These are phyloP conservation scores for Bubo scandiacus DNA, from an alignment of 2,113 vertebrate species.

Conservation along the genomic window DNA sequence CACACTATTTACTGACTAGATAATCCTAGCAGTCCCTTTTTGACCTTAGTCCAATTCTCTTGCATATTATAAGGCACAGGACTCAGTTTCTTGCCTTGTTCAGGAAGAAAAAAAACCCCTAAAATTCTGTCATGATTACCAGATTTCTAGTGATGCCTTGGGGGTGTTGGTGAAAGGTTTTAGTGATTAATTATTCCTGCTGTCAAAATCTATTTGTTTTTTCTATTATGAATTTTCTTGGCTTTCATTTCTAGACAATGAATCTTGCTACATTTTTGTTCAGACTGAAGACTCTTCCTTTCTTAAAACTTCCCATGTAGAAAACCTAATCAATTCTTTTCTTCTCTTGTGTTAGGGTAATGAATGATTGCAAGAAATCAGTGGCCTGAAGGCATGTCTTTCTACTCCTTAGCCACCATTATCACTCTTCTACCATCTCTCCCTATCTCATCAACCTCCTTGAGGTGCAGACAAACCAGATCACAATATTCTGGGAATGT, in stretches of 20 bases:
- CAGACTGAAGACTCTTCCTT: not conserved
- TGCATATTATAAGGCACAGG: not conserved
- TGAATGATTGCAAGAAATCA: not conserved
- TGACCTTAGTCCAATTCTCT: not conserved
- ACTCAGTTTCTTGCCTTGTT: not conserved
- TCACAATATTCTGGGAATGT: not conserved
- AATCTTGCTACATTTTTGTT: not conserved
- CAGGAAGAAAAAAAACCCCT: not conserved
- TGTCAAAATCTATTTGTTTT: not conserved
- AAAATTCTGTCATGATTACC: not conserved
- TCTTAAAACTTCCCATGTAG: not conserved
- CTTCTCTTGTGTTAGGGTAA: not conserved
- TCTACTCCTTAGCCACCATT: not conserved
- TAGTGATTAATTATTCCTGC: conserved; percentile 18
- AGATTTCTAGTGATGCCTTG: not conserved
- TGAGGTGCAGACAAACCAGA: not conserved
- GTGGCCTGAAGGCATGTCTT: not conserved
- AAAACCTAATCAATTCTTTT: not conserved
- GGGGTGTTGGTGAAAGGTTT: not conserved
- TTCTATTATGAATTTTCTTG: not conserved
- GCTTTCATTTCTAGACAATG: not conserved
- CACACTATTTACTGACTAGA: not conserved
- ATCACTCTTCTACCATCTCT: not conserved
- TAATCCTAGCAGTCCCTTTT: not conserved
- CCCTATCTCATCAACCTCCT: not conserved